Evolutionary conservation across 1,140 invertebrate genomes (phyloP), one percentile per base, ranked within the genome.

Genomic region (Drosophila murphyi): DNA sequence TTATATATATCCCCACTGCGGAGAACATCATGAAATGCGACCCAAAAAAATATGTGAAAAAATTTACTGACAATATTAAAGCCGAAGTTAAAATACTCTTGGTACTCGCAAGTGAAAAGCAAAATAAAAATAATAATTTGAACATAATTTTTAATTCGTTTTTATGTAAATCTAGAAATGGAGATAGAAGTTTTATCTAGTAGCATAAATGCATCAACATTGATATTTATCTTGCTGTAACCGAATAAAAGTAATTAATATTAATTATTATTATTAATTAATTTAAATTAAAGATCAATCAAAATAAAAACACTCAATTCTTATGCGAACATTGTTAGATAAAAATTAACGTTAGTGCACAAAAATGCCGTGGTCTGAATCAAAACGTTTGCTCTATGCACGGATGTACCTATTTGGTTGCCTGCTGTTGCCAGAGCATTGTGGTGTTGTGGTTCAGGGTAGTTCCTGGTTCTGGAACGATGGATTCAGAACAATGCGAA

Each of bases 21-120:
- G 65, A 68, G 72, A 87, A 73, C 72, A 64, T 73, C 67, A 77
- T 75, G 64, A 88, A 76, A 80, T 72, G 59, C 64, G 65, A 76
- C 50, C 48, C n/a, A 51, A 52, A 72, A 67, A 67, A 60, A 10
- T 29, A 43, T 43, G 10, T 43, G 39, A 43, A 43, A n/a, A n/a
- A 10, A 7, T 7, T 7, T 31, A 29, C 2, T 28, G 32, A 5
- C n/a, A 45, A 64, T 12, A 35, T 1, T 2, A 5, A 55, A 7
- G 28, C 0, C 71, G 71, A 73, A 41, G 3, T 7, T 8, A 1
- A 34, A 6, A 55, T 69, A 48, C 64, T 32, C 71, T 52, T n/a
- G 8, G 20, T 20, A 20, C 20, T 20, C n/a, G 7, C 0, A 47
- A 45, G 12, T n/a, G 41, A 37, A 37, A 39, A 55, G 7, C 4